A percentile compares a stretch with the other conserved stretches of the same genome.
These are phyloP conservation scores for Acanthoscelides obtectus DNA, from an alignment of 2,888 invertebrate species.

Conservation along the genomic window DNA sequence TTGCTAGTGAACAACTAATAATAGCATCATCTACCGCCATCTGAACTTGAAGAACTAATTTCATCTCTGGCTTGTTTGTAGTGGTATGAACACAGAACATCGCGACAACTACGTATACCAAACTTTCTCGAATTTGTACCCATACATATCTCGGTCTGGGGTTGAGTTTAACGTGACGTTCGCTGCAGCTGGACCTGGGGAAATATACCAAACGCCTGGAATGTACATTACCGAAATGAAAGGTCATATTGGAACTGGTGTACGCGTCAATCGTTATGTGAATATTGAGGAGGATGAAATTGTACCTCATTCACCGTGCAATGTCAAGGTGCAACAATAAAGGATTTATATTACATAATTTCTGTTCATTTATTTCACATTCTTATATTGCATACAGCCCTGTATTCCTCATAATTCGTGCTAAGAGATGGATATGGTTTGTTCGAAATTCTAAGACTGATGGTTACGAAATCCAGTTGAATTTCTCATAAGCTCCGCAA, in stretches of 20 bases:
- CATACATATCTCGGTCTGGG: slow-evolving; percentile 34
- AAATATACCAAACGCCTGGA: slow-evolving; percentile 41
- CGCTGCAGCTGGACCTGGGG: slow-evolving; percentile 37
- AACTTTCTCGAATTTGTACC: slow-evolving; percentile 36
- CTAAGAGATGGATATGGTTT: no score
- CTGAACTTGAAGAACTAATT: no score
- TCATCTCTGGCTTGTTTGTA: slow-evolving; percentile 26
- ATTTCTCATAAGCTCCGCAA: no score
- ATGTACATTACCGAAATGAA: slow-evolving; percentile 47
- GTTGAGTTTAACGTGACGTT: slow-evolving; percentile 34
- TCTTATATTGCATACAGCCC: no score
- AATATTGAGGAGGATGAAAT: background rate
- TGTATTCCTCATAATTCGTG: no score
- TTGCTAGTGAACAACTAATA: no score
- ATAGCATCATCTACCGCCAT: no score
- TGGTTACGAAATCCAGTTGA: no score
- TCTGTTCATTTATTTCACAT: no score
- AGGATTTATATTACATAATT: no score
- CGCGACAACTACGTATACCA: slow-evolving; percentile 35
- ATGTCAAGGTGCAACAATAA: background rate
- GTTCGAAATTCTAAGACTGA: no score
- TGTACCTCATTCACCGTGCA: background rate
- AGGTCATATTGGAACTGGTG: slow-evolving; percentile 45
- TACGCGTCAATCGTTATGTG: slow-evolving; percentile 36
- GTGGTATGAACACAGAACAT: slow-evolving; percentile 40